Evolutionary conservation across 1,140 invertebrate genomes (phyloP).

Genomic region (Maconellicoccus hirsutus): DNA sequence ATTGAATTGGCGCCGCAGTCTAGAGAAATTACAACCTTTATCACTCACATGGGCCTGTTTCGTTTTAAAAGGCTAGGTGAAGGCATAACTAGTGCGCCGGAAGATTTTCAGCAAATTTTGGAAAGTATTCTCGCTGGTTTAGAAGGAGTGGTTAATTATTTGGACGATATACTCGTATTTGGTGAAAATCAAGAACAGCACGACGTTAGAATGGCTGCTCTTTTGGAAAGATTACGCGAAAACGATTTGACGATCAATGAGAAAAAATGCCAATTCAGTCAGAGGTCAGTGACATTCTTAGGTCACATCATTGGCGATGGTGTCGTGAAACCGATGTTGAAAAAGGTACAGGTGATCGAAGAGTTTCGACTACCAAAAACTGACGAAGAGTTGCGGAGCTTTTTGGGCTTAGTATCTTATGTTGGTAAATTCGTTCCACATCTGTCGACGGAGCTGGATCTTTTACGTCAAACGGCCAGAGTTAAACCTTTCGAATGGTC

Average conservation of each 20-base stretch:
- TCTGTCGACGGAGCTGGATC: background rate
- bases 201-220: background rate
- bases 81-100: background rate
- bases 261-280: background rate
- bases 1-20: background rate
- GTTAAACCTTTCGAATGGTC: background rate
- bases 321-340: background rate
- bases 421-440: background rate
- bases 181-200: background rate
- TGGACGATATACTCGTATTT: background rate
- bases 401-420: background rate
- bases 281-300: background rate
- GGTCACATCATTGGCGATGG: background rate
- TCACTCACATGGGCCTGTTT: background rate
- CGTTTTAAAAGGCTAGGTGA: background rate
- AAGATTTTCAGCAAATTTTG: background rate
- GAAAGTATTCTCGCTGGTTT: background rate
- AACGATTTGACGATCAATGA: background rate
- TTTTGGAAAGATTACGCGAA: background rate
- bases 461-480: background rate
- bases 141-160: background rate
- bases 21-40: background rate
- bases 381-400: background rate
- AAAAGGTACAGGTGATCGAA: background rate
- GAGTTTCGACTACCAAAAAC: background rate